Evolutionary conservation across 92 coral and sea anemone species (phyloP).

Genomic region (Zoanthus sociatus): DNA sequence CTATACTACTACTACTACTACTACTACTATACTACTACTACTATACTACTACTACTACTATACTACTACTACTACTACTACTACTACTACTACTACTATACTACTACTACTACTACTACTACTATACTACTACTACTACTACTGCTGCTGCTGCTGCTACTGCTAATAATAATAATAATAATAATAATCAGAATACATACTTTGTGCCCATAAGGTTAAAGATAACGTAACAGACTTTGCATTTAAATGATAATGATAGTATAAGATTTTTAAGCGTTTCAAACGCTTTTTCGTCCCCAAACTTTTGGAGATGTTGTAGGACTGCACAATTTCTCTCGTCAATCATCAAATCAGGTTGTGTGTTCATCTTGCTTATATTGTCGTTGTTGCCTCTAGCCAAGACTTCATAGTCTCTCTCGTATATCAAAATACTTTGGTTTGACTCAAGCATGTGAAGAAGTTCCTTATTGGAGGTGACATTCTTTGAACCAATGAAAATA

Average conservation of each 20-base stretch:
- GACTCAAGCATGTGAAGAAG: constrained; percentile 85
- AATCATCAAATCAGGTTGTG: constrained; percentile 89
- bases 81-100: no score
- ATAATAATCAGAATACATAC: constrained; percentile 49
- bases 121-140: no score
- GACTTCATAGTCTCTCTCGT: constrained; percentile 81
- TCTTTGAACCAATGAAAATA: constrained; percentile 85
- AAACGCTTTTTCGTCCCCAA: constrained; percentile 62
- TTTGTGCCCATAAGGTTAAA: constrained; percentile 47
- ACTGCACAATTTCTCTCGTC: constrained; percentile 88
- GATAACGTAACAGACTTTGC: constrained; percentile 81
- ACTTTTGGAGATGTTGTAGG: constrained; percentile 59
- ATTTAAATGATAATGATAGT: constrained; percentile 81
- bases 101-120: no score
- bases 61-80: no score
- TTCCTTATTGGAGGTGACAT: constrained; percentile 69
- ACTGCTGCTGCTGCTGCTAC: neutral
- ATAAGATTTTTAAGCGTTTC: constrained; percentile 77
- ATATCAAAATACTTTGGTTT: constrained; percentile 77
- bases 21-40: no score
- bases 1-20: no score
- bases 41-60: constrained; percentile 30
- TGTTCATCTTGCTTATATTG: constrained; percentile 70
- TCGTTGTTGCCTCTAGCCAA: constrained; percentile 29
- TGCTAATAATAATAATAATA: no score